Evolutionary conservation across 2,797 vertebrate species (phyloP), one percentile per base, ranked within the genome.

Genomic region (Gallinago nigripennis): DNA sequence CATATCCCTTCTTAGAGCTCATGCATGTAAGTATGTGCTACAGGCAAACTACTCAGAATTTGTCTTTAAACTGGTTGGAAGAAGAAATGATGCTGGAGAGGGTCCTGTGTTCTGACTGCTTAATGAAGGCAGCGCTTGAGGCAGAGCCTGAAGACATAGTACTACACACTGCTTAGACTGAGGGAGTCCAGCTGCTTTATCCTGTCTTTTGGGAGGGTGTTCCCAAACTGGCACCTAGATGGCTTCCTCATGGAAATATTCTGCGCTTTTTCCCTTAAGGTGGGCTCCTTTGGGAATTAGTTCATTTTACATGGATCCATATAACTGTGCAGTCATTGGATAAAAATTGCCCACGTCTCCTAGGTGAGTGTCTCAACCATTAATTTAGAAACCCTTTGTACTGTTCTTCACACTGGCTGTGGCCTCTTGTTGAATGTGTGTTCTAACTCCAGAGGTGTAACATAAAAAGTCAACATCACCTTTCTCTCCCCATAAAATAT

Each of bases 401-500:
- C 28, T 1, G 0, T 54, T 65, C 35, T 73, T 92, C 50, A n/a
- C 35, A 3, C 8, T 64, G 58, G 9, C 48, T 0, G 0, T 53
- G 27, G 25, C 28, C 25, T 41, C 18, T 35, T 70, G 35, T 35
- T 89, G 51, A 46, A 14, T 19, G 11, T 63, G 17, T 57, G 23
- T 65, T 75, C 37, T 24, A 14, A 5, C 19, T 57, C 48, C 20
- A 39, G 51, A 66, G 30, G n/a, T 71, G 31, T 72, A 33, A 51
- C 21, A 9, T 24, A 25, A 43, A 58, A 84, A 33, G 8, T 53
- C 18, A 27, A 21, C 30, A 45, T 77, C 35, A 43, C 21, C 50
- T 64, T 72, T 78, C 51, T 66, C 5, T 75, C 43, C 10, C 24
- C 28, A 30, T 18, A 53, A 39, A 72, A 23, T 66, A n/a, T 2